Conservation (phyloP, 2,888 invertebrate genomes). For the Phyto melanocephala region DNA sequence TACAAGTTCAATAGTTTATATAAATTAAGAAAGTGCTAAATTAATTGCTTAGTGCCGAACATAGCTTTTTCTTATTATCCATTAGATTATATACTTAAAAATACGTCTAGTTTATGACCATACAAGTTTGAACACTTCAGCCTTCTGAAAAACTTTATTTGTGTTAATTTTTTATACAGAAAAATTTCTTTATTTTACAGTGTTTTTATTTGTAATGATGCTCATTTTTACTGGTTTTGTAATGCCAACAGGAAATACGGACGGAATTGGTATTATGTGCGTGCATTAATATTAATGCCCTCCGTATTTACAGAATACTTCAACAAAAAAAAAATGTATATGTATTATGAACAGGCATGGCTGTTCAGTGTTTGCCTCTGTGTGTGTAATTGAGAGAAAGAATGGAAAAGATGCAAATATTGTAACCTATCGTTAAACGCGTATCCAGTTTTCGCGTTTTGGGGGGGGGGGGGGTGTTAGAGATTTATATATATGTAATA, state of each 20-base stretch:
- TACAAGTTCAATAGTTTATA: no score
- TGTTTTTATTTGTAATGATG: background rate
- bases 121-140: background rate
- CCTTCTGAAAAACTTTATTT: background rate
- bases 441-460: no score
- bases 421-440: background rate
- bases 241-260: background rate
- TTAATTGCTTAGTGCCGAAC: no score
- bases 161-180: background rate
- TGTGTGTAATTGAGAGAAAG: background rate
- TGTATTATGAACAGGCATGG: background rate
- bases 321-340: background rate
- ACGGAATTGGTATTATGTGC: slow-evolving; percentile 5
- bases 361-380: background rate
- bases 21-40: no score
- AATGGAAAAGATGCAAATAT: background rate
- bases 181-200: slow-evolving; percentile 32
- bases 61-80: no score
- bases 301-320: background rate
- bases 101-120: background rate
- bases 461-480: no score
- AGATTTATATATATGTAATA: no score
- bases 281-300: slow-evolving; percentile 8
- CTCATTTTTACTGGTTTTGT: slow-evolving; percentile 6
- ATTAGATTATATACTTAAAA: background rate